Base-by-base conservation (phyloP, 2,113 vertebrate species). In the Centrocercus urophasianus region DNA sequence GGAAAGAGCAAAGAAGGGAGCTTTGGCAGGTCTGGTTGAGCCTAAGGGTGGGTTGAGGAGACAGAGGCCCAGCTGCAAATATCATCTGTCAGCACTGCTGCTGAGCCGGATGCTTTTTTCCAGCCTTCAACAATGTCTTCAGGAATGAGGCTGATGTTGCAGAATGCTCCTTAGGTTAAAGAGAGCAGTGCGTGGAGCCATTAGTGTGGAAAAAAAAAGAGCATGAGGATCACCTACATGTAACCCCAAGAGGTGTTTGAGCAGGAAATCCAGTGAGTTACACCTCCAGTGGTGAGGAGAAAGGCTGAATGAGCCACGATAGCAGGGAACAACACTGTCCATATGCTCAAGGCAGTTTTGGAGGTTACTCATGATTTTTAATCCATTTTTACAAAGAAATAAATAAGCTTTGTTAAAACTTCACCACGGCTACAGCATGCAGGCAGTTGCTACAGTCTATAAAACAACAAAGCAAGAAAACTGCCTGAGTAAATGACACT, bases 1-100 rank as follows among this genome's bases (percentile, higher is more conserved):
- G 98, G 98, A 98, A 98, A 98, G 97, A 97, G 96, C 97, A 97
- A 97, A 97, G 94, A 91, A 93, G 92, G 75, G 94, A 98, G 98
- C 97, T 98, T 97, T 98, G 98, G 96, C 97, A 97, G 97, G 96
- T 95, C 92, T 94, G 95, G 86, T 61, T 87, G 96, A 96, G 98
- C 98, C 98, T 96, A 80, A 96, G 98, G 98, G 96, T 96, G 97
- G 90, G 93, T 97, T 94, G 83, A 88, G 92, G 84, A 96, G 95
- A 96, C 1, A 43, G 86, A 95, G 95, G 95, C 96, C 97, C 92
- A 57, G 92, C 89, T 96, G 94, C 96, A 96, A 97, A 97, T 94
- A 92, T 96, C 97, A 98, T 97, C 97, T 97, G 97, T 97, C 95
- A 97, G 91, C 94, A 91, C 97, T 97, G 97, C 97, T 98, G 97